These are phyloP conservation scores for Trachemys scripta DNA, from an alignment of 2,113 vertebrate genomes.

Conservation along the genomic window DNA sequence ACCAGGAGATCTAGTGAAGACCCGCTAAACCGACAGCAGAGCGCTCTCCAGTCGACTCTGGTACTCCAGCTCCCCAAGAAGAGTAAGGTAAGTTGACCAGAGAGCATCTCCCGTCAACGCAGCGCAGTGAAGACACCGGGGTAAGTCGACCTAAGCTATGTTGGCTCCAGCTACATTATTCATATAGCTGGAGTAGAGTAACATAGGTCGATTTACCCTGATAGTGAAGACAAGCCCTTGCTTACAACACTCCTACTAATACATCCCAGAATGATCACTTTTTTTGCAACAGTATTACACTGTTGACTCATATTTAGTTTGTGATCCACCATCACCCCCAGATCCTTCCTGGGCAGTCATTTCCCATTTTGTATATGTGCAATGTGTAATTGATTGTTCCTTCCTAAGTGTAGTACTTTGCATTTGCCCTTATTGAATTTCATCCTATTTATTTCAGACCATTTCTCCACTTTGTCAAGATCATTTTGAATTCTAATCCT, in stretches of 20 bases:
- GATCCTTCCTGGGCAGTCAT: neutral
- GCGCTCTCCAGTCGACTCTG: no score
- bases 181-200: no score
- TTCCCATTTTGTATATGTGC: neutral
- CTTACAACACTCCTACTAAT: neutral
- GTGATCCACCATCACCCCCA: neutral
- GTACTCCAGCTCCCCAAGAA: no score
- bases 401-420: neutral
- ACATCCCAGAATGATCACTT: neutral
- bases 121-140: no score
- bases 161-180: no score
- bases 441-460: neutral
- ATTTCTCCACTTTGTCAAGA: neutral
- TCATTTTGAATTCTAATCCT: neutral
- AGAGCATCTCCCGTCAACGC: no score
- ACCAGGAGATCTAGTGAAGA: no score
- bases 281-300: neutral
- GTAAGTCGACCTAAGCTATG: no score
- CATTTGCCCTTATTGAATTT: neutral
- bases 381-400: neutral
- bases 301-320: neutral
- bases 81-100: no score
- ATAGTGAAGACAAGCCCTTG: no score
- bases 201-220: no score
- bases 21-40: no score